Evolutionary conservation across 92 coral and sea anemone species (phyloP), one percentile per base, ranked within the genome.

Genomic region (Phymanthus crucifer): DNA sequence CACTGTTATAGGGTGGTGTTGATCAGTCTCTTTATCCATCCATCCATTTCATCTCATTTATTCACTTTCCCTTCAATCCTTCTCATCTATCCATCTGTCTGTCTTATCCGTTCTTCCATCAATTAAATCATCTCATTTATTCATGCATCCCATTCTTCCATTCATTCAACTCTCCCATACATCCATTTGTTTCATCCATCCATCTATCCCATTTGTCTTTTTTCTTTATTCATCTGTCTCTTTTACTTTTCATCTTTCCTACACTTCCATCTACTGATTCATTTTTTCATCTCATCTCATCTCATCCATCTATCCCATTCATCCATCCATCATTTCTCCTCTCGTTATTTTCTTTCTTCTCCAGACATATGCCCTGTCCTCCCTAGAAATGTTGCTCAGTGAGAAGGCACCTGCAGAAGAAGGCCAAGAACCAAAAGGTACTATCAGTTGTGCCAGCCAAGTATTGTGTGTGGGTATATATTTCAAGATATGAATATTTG

Each of bases 351-450:
- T 8, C 21, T 8, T 23, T 38, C 52, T 73, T 14, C 32, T 70
- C 1, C 75, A 88, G 91, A 85, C 86, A 29, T 82, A 78, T 66
- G 91, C 91, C 40, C 72, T 88, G 13, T 83, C 83, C 17, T 88
- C 91, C 56, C 57, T 88, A 77, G 80, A 84, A 71, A 37, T 72
- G 35, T 85, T 88, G 7, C 70, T 88, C 19, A 77, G 69, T n/a
- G 85, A 84, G 40, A 83, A 76, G 35, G 83, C 88, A 18, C 87
- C 77, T 34, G 72, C 31, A 1, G 79, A 74, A 23, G 72, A 33
- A 35, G 86, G 78, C 23, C 57, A 73, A 67, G 31, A 27, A 74
- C 86, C 80, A 14, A 82, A 74, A 74, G 86, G 86, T 82, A 73
- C 14, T 43, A 2, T 43, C 14, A 43, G 10, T 17, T 43, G 48